phyloP scores from a whole-genome alignment of 2,797 vertebrate species.

The Pterois miles region DNA sequence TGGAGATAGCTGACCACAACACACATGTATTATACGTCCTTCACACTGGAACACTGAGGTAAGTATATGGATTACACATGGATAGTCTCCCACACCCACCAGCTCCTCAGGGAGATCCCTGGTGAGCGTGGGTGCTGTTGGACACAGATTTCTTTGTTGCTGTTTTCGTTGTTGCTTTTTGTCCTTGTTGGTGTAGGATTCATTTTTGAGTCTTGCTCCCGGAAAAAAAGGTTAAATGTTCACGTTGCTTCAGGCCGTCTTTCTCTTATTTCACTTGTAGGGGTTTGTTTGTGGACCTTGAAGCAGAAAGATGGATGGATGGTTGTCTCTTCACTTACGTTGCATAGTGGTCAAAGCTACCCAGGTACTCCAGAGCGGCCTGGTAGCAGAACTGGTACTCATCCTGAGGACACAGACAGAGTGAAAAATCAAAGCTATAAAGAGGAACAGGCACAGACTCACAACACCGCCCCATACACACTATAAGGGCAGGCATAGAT shows the following conservation, averaged over 20 bases:
- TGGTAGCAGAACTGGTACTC: slow-evolving; percentile 99
- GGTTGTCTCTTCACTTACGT: slow-evolving; percentile 88
- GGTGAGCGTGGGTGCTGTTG: slow-evolving; percentile 66
- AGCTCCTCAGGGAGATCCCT: slow-evolving; percentile 70
- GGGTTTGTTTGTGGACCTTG: slow-evolving; percentile 57
- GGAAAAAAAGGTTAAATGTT: slow-evolving; percentile 52
- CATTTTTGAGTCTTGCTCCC: slow-evolving; percentile 66
- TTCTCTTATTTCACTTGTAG: slow-evolving; percentile 42
- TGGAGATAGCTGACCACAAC: slow-evolving; percentile 86
- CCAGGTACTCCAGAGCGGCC: slow-evolving; percentile 96
- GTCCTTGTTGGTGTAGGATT: slow-evolving; percentile 62
- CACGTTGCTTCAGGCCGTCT: slow-evolving; percentile 39
- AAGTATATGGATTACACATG: slow-evolving; percentile 88
- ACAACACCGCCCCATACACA: no score
- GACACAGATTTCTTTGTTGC: slow-evolving; percentile 68
- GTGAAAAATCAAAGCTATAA: background rate
- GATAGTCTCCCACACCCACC: slow-evolving; percentile 71
- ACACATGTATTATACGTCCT: slow-evolving; percentile 84
- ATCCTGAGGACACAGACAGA: slow-evolving; percentile 81
- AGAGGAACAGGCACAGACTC: background rate
- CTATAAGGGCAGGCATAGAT: no score
- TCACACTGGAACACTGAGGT: slow-evolving; percentile 91
- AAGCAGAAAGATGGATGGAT: slow-evolving; percentile 65
- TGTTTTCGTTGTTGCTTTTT: slow-evolving; percentile 62
- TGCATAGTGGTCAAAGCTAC: slow-evolving; percentile 99